These are phyloP conservation scores for Chloropsis cyanopogon DNA, from an alignment of 2,113 vertebrate species.

Conservation along the genomic window DNA sequence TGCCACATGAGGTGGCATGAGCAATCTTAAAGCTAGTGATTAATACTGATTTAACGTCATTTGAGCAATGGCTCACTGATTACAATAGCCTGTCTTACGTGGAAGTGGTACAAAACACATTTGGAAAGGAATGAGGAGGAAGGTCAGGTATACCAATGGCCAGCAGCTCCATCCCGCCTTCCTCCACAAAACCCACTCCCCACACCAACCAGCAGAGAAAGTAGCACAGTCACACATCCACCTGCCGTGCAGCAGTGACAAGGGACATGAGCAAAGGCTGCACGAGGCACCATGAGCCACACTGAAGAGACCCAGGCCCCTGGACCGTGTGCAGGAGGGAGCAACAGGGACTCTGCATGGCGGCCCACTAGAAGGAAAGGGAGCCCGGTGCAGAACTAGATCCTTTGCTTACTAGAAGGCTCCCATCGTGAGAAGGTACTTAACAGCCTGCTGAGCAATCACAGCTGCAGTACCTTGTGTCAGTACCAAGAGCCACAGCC, in stretches of 20 bases:
- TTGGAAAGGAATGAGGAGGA: neutral
- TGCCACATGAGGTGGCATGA: neutral
- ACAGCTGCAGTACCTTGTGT: neutral
- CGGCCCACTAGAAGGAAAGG: neutral
- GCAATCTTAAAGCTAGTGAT: neutral
- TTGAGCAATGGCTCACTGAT: neutral
- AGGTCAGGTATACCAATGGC: neutral
- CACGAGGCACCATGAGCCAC: neutral
- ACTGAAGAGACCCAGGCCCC: neutral
- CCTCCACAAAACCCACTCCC: neutral
- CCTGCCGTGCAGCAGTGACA: neutral
- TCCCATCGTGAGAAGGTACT: neutral
- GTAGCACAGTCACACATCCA: neutral
- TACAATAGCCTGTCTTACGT: neutral
- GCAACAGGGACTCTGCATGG: accelerated
- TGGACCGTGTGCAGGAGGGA: accelerated
- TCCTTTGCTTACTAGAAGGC: neutral
- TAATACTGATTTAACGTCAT: neutral
- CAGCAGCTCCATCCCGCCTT: neutral
- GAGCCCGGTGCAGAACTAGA: neutral
- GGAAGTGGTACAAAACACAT: neutral
- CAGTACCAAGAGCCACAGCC: neutral
- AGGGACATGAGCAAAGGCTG: neutral
- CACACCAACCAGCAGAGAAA: neutral
- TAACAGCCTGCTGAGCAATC: neutral